A percentile compares a stretch with the other conserved stretches of the same genome.
Evolutionary conservation across 2,888 invertebrate species (phyloP).

Genomic region (Heliconius ismenius): DNA sequence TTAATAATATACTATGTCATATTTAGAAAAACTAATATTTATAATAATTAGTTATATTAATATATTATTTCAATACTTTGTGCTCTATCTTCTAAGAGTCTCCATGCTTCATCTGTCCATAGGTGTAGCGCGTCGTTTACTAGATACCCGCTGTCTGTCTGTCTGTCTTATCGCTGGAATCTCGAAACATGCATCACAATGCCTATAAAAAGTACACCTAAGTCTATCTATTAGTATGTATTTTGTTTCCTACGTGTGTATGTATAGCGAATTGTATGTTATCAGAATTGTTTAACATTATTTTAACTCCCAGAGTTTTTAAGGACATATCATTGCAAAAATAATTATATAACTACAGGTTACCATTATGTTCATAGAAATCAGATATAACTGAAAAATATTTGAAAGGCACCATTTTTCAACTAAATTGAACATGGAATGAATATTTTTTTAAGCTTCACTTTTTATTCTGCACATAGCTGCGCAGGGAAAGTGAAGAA

Average conservation of each 20-base stretch:
- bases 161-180: slow-evolving; percentile 70
- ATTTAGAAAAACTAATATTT: not conserved
- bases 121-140: slow-evolving; percentile 61
- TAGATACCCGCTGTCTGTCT: slow-evolving; percentile 62
- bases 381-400: too few relatives aligned
- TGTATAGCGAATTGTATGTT: slow-evolving; percentile 27
- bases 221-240: slow-evolving; percentile 48
- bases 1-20: too few relatives aligned
- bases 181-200: slow-evolving; percentile 65
- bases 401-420: too few relatives aligned
- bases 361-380: not conserved
- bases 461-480: too few relatives aligned
- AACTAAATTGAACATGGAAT: too few relatives aligned
- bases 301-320: not conserved
- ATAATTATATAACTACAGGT: not conserved
- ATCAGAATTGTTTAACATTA: not conserved
- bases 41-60: not conserved
- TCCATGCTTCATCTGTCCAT: slow-evolving; percentile 51
- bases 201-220: slow-evolving; percentile 58
- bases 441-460: too few relatives aligned
- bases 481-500: too few relatives aligned
- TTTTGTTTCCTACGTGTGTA: slow-evolving; percentile 39
- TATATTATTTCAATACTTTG: not conserved
- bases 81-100: slow-evolving; percentile 26
- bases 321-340: not conserved